Conservation (phyloP, 2,797 vertebrate species). For the Erpetoichthys calabaricus region DNA sequence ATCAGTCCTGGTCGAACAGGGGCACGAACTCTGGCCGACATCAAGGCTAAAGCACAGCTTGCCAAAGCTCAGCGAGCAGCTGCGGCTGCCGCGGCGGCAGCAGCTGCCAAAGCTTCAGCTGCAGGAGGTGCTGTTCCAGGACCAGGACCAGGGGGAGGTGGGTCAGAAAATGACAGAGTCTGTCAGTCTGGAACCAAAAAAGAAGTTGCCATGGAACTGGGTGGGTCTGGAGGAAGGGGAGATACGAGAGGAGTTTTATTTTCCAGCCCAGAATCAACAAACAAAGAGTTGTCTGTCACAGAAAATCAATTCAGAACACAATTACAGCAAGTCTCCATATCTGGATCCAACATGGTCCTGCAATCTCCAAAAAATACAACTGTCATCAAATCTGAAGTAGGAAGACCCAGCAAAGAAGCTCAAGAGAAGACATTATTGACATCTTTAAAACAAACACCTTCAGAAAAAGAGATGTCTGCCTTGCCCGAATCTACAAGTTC, state of each 20-base stretch:
- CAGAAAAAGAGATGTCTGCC: too few relatives aligned
- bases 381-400: constrained; percentile 15
- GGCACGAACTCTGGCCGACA: constrained; percentile 87
- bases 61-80: constrained; percentile 79
- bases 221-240: constrained; percentile 53
- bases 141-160: constrained; percentile 60
- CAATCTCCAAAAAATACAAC: constrained; percentile 15
- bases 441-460: too few relatives aligned
- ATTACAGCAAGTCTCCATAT: constrained; percentile 44
- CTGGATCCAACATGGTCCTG: constrained; percentile 22
- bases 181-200: constrained; percentile 18
- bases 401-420: constrained; percentile 2
- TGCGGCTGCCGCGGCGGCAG: constrained; percentile 48
- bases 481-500: too few relatives aligned
- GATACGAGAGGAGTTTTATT: constrained; percentile 39
- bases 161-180: constrained; percentile 24
- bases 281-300: constrained; percentile 35
- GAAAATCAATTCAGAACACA: constrained; percentile 46
- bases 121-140: constrained; percentile 53
- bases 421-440: too few relatives aligned
- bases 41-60: constrained; percentile 90
- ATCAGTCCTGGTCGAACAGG: constrained; percentile 74
- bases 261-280: constrained; percentile 19
- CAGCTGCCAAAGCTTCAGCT: constrained; percentile 35
- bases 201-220: constrained; percentile 35